Conservation (phyloP, 2,113 vertebrate genomes). For the Excalfactoria chinensis region DNA sequence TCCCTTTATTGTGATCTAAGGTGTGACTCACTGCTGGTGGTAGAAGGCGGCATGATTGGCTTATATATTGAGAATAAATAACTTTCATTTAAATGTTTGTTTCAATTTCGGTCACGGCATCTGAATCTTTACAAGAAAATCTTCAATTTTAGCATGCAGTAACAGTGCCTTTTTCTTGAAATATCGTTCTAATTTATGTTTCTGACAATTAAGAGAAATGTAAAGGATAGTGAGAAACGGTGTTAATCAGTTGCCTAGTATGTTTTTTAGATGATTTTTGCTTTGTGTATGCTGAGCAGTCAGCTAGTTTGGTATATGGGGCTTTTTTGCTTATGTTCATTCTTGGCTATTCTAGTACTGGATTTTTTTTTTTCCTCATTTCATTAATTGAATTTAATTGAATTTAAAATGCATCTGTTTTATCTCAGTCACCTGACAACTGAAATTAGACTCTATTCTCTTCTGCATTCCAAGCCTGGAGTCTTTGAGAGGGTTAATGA, state of each 20-base stretch:
- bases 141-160: neutral
- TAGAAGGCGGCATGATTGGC: constrained; percentile 27
- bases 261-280: neutral
- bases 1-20: constrained; percentile 49
- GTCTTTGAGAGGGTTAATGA: neutral
- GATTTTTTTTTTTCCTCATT: neutral
- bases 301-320: neutral
- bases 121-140: constrained; percentile 21
- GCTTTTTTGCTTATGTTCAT: rapidly evolving
- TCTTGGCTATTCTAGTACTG: neutral
- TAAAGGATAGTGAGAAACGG: constrained; percentile 11
- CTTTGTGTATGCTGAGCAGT: neutral
- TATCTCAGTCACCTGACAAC: neutral
- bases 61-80: constrained; percentile 57
- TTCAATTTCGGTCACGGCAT: neutral
- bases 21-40: constrained; percentile 33
- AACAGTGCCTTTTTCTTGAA: constrained; percentile 11
- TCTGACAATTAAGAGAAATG: constrained; percentile 14
- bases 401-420: neutral
- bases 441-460: neutral
- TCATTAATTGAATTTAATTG: neutral
- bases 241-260: neutral
- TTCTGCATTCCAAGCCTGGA: neutral
- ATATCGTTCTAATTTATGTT: neutral
- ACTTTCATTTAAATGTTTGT: constrained; percentile 9